Percentiles rank a stretch among this genome's conserved stretches.
phyloP scores from a whole-genome alignment of 2,113 vertebrate species.

The Nycticebus coucang region DNA sequence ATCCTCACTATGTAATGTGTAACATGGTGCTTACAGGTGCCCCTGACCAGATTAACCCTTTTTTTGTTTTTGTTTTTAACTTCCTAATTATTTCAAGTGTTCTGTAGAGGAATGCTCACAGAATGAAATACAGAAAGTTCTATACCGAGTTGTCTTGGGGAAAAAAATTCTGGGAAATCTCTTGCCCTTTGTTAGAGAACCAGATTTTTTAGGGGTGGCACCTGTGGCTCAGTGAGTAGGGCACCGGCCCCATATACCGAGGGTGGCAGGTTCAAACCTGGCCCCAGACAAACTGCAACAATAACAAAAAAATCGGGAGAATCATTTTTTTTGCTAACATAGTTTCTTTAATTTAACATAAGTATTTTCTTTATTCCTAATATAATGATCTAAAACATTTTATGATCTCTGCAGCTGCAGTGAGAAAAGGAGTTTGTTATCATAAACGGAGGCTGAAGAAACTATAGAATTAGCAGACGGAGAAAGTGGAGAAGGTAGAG shows the following conservation, averaged over 20 bases:
- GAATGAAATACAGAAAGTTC: conserved; percentile 48
- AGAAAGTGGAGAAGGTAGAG: conserved; percentile 90
- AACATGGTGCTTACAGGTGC: background rate
- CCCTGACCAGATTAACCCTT: background rate
- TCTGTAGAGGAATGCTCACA: background rate
- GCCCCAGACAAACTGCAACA: too few relatives aligned
- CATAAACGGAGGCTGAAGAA: conserved; percentile 82
- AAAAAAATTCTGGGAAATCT: conserved; percentile 35
- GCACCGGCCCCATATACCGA: too few relatives aligned
- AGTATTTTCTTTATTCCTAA: conserved; percentile 59
- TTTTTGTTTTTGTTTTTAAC: background rate
- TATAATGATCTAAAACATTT: conserved; percentile 67
- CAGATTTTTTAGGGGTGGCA: background rate
- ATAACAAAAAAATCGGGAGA: too few relatives aligned
- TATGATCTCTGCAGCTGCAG: conserved; percentile 77
- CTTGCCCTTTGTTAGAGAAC: background rate
- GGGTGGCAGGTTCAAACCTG: too few relatives aligned
- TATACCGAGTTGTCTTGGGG: conserved; percentile 28
- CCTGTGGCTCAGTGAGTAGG: too few relatives aligned
- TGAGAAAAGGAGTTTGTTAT: conserved; percentile 79
- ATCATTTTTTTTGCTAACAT: conserved; percentile 24
- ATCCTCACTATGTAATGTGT: background rate
- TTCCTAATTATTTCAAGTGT: conserved; percentile 50
- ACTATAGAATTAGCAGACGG: conserved; percentile 83
- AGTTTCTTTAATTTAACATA: conserved; percentile 47